phyloP scores from a whole-genome alignment of 2,113 vertebrate species.

The Agapornis roseicollis region DNA sequence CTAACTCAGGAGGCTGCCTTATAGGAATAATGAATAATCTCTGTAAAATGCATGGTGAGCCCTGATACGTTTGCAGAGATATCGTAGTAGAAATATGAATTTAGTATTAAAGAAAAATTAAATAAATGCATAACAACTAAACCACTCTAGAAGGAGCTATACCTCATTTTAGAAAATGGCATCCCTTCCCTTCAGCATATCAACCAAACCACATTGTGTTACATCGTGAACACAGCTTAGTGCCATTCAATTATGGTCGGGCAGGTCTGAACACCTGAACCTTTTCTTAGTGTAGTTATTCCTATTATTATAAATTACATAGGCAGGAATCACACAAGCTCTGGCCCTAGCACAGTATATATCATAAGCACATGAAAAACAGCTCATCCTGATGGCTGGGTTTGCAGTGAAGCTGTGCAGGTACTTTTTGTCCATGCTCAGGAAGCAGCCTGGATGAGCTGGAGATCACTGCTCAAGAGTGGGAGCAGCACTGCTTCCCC shows the following conservation, averaged over 20 bases:
- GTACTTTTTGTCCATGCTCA: not conserved
- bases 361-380: not conserved
- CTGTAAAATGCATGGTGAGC: not conserved
- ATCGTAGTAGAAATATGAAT: not conserved
- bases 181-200: not conserved
- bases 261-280: not conserved
- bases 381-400: not conserved
- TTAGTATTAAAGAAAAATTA: not conserved
- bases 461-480: not conserved
- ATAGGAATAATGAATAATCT: not conserved
- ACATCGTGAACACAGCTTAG: not conserved
- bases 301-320: not conserved
- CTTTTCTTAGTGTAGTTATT: not conserved
- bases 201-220: not conserved
- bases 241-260: not conserved
- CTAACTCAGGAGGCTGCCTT: not conserved
- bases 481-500: not conserved
- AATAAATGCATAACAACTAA: not conserved
- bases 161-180: not conserved
- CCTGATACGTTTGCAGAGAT: rapidly evolving
- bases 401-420: rapidly evolving
- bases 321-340: not conserved
- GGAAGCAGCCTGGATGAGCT: not conserved
- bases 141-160: not conserved
- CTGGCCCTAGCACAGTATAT: not conserved